phyloP scores from a whole-genome alignment of 1,140 invertebrate species.

The Drosophila miranda region DNA sequence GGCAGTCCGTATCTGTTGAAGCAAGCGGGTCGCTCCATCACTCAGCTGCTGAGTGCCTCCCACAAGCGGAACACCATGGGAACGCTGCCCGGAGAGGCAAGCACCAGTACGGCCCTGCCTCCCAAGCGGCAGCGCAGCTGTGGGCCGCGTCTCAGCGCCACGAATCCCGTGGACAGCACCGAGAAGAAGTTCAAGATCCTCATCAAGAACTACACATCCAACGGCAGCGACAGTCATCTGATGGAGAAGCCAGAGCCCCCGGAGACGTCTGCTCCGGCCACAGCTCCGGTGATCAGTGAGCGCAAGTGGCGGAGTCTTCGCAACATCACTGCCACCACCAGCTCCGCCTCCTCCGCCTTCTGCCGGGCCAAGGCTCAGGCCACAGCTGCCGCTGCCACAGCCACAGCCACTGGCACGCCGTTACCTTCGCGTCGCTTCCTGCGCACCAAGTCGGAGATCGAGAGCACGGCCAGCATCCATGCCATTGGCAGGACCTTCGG shows the following conservation, averaged over 20 bases:
- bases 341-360: not conserved
- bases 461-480: slow-evolving; percentile 57
- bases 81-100: slow-evolving; percentile 17
- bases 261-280: slow-evolving; percentile 21
- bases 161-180: slow-evolving; percentile 41
- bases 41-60: slow-evolving; percentile 58
- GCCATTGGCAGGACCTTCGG: slow-evolving; percentile 66
- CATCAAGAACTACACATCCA: slow-evolving; percentile 62
- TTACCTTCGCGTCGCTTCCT: slow-evolving; percentile 45
- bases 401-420: slow-evolving; percentile 3
- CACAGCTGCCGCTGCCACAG: not conserved
- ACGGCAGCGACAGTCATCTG: slow-evolving; percentile 18
- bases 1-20: slow-evolving; percentile 61
- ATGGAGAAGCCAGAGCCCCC: slow-evolving; percentile 35
- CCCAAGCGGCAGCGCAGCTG: slow-evolving; percentile 74
- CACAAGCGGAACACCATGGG: slow-evolving; percentile 50
- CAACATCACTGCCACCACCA: slow-evolving; percentile 51
- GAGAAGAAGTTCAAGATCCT: slow-evolving; percentile 75
- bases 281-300: slow-evolving; percentile 48
- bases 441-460: slow-evolving; percentile 67
- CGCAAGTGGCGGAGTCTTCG: slow-evolving; percentile 67
- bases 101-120: slow-evolving; percentile 39
- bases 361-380: slow-evolving; percentile 15
- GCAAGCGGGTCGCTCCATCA: slow-evolving; percentile 68
- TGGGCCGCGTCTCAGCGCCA: slow-evolving; percentile 55